Evolutionary conservation across 1,140 invertebrate species (phyloP).

Genomic region (Tetramorium simillimum): DNA sequence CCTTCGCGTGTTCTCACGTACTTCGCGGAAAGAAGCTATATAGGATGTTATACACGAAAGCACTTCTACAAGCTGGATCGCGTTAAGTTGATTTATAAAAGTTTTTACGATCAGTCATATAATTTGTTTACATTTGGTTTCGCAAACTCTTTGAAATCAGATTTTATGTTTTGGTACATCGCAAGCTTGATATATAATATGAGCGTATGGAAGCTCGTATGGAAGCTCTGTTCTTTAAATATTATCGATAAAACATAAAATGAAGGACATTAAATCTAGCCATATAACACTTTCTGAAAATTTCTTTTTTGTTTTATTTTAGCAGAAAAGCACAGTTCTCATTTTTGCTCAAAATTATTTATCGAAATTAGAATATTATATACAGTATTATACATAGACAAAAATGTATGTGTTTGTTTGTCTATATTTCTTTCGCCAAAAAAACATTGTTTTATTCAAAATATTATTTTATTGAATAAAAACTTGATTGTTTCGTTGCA

Average conservation of each 20-base stretch:
- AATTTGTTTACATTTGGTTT: constrained; percentile 66
- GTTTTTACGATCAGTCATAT: constrained; percentile 71
- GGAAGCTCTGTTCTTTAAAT: background rate
- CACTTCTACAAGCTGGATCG: constrained; percentile 17
- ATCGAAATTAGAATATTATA: background rate
- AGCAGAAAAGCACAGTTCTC: background rate
- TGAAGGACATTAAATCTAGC: background rate
- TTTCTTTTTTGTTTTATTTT: background rate
- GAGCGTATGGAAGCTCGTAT: background rate
- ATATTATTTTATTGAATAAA: no score
- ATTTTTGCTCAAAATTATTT: background rate
- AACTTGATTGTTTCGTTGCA: no score
- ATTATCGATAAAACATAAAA: background rate
- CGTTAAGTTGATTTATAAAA: constrained; percentile 61
- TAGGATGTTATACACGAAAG: background rate
- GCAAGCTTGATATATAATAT: background rate
- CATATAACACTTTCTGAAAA: background rate
- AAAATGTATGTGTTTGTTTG: no score
- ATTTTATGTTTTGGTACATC: background rate
- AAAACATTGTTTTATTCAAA: no score
- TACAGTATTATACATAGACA: no score
- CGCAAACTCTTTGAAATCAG: constrained; percentile 43
- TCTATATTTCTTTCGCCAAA: no score
- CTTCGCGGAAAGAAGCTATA: constrained; percentile 9
- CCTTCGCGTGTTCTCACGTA: background rate